Conservation (phyloP, 37 sponge, comb jelly and placozoan genomes). For the Halichondria panicea region DNA sequence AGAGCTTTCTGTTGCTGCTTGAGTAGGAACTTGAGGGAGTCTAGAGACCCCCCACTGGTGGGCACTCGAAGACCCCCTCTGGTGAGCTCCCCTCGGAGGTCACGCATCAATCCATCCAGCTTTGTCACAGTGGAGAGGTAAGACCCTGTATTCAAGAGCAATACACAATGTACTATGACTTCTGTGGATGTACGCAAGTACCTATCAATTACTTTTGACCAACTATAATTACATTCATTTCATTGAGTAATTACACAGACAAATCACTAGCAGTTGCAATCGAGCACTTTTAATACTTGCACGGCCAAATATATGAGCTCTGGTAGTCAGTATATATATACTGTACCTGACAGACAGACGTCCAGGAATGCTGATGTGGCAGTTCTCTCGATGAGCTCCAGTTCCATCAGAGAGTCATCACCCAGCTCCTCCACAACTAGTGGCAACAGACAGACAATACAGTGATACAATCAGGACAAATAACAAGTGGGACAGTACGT, state of each 20-base stretch:
- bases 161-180: no score
- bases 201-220: no score
- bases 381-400: constrained; percentile 6
- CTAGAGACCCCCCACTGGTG: not conserved
- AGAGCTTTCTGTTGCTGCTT: constrained; percentile 64
- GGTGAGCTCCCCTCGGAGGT: constrained; percentile 3
- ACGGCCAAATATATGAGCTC: no score
- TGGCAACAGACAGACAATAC: no score
- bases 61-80: constrained; percentile 19
- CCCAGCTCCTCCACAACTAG: not conserved
- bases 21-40: constrained; percentile 61
- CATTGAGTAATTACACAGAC: no score
- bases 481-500: not conserved
- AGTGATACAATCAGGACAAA: no score
- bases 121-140: constrained; percentile 6
- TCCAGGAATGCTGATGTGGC: constrained; percentile 11
- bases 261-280: no score
- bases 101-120: constrained; percentile 18
- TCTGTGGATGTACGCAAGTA: no score
- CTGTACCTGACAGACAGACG: constrained; percentile 18
- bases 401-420: not conserved
- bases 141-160: no score
- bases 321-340: not conserved
- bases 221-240: no score
- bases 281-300: no score